These are phyloP conservation scores for Clarias fuscus DNA, from an alignment of 2,797 vertebrate species.

Conservation along the genomic window DNA sequence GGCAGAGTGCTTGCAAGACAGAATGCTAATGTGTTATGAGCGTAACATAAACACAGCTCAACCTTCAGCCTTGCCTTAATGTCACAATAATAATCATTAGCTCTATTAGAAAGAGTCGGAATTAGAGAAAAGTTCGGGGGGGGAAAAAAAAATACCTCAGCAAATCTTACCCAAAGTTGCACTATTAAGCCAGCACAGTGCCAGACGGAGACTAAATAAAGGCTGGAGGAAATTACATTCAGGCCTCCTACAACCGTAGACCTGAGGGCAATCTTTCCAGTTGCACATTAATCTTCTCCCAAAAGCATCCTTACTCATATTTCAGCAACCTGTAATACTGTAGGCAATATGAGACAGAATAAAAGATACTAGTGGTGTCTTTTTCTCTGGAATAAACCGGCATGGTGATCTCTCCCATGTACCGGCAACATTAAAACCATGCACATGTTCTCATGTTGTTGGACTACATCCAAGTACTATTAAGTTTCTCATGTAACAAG, in stretches of 20 bases:
- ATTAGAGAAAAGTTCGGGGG: neutral
- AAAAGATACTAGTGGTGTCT: neutral
- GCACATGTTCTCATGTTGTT: conserved; percentile 44
- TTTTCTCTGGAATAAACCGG: conserved; percentile 11
- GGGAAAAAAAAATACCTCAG: neutral
- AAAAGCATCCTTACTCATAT: conserved; percentile 23
- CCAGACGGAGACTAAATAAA: conserved; percentile 28
- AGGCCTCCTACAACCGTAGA: conserved; percentile 23
- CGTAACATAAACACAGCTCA: conserved; percentile 15
- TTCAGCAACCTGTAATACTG: conserved; percentile 5
- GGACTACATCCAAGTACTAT: conserved; percentile 20
- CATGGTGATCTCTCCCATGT: conserved; percentile 8
- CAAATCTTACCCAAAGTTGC: conserved; percentile 3
- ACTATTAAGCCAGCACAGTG: conserved; percentile 18
- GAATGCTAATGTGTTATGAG: conserved; percentile 42
- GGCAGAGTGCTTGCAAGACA: conserved; percentile 20
- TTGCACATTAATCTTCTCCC: conserved; percentile 23
- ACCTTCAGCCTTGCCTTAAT: conserved; percentile 41
- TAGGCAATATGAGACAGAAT: neutral
- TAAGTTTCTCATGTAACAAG: conserved; percentile 38
- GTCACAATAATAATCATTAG: conserved; percentile 23
- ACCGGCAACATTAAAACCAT: conserved; percentile 31
- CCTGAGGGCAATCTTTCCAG: conserved; percentile 12
- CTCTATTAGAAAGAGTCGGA: neutral
- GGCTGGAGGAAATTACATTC: conserved; percentile 59